Conservation (phyloP, 2,113 vertebrate species). For the Cryptotis parvus region DNA sequence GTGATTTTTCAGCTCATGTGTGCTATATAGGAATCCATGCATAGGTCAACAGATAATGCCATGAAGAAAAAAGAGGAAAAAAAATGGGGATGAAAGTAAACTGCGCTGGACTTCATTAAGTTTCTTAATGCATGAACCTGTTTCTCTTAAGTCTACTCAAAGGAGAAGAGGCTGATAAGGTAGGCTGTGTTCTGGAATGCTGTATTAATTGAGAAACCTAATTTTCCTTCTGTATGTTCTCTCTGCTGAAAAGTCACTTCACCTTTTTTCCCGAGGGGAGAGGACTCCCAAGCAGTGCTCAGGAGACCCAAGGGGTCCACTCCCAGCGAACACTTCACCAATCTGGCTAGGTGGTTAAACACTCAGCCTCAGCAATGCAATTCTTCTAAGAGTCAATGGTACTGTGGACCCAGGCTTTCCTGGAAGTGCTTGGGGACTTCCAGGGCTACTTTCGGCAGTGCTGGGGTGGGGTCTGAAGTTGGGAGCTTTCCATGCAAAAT, state of each 20-base stretch:
- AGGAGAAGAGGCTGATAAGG: background rate
- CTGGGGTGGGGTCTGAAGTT: too few relatives aligned
- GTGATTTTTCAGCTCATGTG: background rate
- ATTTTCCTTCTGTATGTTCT: background rate
- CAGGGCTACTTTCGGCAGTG: too few relatives aligned
- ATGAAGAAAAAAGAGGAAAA: background rate
- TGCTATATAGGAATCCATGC: background rate
- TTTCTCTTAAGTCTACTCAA: background rate
- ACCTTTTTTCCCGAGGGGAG: background rate
- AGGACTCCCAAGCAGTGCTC: too few relatives aligned
- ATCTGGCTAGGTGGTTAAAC: too few relatives aligned
- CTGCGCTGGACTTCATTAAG: background rate
- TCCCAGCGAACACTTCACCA: too few relatives aligned
- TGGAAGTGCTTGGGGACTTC: too few relatives aligned
- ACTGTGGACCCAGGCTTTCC: too few relatives aligned
- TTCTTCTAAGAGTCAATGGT: too few relatives aligned
- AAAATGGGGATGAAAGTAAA: background rate
- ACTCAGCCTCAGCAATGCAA: too few relatives aligned
- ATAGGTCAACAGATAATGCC: background rate
- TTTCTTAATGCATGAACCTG: background rate
- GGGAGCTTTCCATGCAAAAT: background rate
- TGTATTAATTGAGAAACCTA: background rate
- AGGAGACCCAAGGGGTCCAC: too few relatives aligned
- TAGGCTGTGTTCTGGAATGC: background rate
- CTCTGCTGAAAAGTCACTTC: background rate